Evolutionary conservation across 2,113 vertebrate genomes (phyloP), one percentile per base, ranked within the genome.

Genomic region (Bufo gargarizans): DNA sequence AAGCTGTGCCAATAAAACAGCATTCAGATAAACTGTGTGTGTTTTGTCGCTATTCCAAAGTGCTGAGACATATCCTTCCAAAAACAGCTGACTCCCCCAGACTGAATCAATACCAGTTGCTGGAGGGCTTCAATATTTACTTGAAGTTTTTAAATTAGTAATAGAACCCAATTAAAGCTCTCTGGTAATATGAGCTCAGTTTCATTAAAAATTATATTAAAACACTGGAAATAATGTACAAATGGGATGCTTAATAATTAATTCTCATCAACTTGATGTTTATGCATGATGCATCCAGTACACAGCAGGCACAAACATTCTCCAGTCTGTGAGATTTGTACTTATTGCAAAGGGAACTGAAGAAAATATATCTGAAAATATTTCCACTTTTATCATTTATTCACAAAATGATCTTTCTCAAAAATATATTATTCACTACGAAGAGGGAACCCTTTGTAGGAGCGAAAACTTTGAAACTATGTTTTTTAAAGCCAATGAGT

Each of bases 11-110:
- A 89, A 89, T 63, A 77, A 88, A 61, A 89, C 59, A 67, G 72
- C 59, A 78, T 89, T 84, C 72, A 88, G 59, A 89, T 84, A 89
- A 84, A 89, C 59, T 65, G 22, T 84, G 87, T 84, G 49, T 77
- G 17, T 78, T 89, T 89, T 84, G 82, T 69, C 33, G 8, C 50
- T 8, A 17, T 55, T 82, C 82, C 87, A 89, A 89, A 67, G 81
- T 78, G 74, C 82, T 89, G 47, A 78, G 82, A 72, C 74, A 78
- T 69, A 84, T 43, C 59, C 74, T 74, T 78, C 72, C 14, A 47
- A 89, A 81, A 84, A 69, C 59, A 67, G 72, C 82, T 78, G 61
- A 77, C 81, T 78, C 82, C 87, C 74, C 87, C 72, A 84, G 86
- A 78, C 81, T 53, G 49, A 84, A 77, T 89, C 87, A 84, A 84